Conservation (phyloP, 2,113 vertebrate genomes). For the Eclectus roratus region DNA sequence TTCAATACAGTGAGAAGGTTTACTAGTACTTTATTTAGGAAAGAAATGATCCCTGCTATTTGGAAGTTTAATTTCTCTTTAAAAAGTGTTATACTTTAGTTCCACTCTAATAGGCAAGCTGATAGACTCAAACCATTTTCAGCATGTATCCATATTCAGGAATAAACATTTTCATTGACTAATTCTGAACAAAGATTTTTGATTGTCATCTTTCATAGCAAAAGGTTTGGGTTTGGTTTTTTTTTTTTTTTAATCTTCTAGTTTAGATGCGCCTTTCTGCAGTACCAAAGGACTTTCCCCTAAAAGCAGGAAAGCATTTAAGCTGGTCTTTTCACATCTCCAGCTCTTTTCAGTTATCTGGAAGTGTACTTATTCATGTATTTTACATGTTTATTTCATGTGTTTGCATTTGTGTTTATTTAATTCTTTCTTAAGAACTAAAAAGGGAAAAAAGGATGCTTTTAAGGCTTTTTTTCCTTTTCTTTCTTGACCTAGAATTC, state of each 20-base stretch:
- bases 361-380: background rate
- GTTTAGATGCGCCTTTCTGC: background rate
- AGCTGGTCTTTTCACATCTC: background rate
- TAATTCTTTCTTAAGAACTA: background rate
- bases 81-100: background rate
- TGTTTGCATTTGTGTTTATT: background rate
- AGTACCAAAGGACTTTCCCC: background rate
- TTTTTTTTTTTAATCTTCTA: background rate
- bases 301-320: background rate
- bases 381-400: background rate
- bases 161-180: background rate
- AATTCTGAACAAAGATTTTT: background rate
- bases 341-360: background rate
- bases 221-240: background rate
- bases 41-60: background rate
- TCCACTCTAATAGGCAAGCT: background rate
- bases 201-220: background rate
- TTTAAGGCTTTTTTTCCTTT: background rate
- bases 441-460: background rate
- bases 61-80: background rate
- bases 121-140: background rate
- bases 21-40: background rate
- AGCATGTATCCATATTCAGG: background rate
- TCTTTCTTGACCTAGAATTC: background rate
- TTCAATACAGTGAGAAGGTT: background rate